Conservation (phyloP, 1,140 invertebrate species). For the Cardiocondyla obscurior region DNA sequence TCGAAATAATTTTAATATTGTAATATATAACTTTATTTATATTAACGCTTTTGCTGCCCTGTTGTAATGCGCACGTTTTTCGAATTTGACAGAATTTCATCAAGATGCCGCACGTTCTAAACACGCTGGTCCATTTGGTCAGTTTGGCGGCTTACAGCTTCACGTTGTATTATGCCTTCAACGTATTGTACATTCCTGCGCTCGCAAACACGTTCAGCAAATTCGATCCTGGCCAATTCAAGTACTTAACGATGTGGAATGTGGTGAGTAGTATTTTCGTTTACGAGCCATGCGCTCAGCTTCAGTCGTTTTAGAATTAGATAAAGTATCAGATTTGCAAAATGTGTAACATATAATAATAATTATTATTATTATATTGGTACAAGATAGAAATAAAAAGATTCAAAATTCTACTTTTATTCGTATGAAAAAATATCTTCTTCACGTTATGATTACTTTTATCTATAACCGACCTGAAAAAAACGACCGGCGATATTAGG, state of each 20-base stretch:
- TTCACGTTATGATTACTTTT: not conserved
- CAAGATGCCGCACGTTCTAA: slow-evolving; percentile 35
- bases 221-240: slow-evolving; percentile 82
- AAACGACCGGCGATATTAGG: not conserved
- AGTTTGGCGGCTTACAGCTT: slow-evolving; percentile 68
- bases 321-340: not conserved
- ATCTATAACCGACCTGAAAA: not conserved
- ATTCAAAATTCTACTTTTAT: too few species aligned
- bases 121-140: slow-evolving; percentile 67
- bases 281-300: not conserved
- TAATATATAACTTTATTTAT: not conserved
- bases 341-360: too few species aligned
- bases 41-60: not conserved
- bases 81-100: slow-evolving; percentile 35
- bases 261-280: slow-evolving; percentile 81
- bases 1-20: not conserved
- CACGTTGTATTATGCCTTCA: slow-evolving; percentile 69
- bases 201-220: slow-evolving; percentile 50
- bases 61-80: not conserved
- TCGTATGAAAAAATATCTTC: not conserved
- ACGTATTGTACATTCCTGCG: slow-evolving; percentile 70
- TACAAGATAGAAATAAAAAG: too few species aligned
- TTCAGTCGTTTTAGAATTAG: not conserved
- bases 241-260: slow-evolving; percentile 85
- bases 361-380: too few species aligned